Evolutionary conservation across 1,140 invertebrate genomes (phyloP), one percentile per base, ranked within the genome.

Genomic region (Lasioglossum baleicum): DNA sequence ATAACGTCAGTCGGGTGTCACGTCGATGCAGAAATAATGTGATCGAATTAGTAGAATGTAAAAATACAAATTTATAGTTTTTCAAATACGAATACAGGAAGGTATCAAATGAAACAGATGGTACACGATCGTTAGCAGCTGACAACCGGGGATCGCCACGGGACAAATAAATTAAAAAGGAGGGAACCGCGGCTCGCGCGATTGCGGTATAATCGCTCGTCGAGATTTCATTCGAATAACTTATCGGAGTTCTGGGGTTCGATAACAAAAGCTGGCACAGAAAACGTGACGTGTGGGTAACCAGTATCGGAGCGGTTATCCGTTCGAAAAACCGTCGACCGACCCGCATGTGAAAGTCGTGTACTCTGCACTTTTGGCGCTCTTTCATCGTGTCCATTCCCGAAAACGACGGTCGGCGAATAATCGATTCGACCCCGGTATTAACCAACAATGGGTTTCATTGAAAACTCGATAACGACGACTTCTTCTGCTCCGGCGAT

Each of bases 401-500:
- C 40, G 63, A 67, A 80, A 80, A 75, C 63, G 77, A 74, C 77
- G 77, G 31, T 17, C 60, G 64, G 13, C 61, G 80, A 82, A 78
- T 78, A 82, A 82, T 82, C 80, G 80, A 82, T 82, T 64, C 61
- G 20, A 48, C 6, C 3, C 51, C 63, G 63, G 68, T 67, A 82
- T 82, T 82, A 82, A 79, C 80, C 75, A 67, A 82, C 67, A 82
- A 82, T 82, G 63, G 80, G 42, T 79, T 82, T 78, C 80, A 79
- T 82, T 78, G 80, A 79, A 82, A 82, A 78, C 75, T 82, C 77
- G 48, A 60, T 61, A 72, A 71, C 73, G 79, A 81, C 66, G 71
- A 83, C 70, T 83, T 85, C 75, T 86, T 83, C 76, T 64, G 61
- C 64, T 53, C 67, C 51, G 66, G 40, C 69, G 83, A 85, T 86